Base-by-base conservation (phyloP, 2,888 invertebrate genomes). In the Ectropis crepuscularia region DNA sequence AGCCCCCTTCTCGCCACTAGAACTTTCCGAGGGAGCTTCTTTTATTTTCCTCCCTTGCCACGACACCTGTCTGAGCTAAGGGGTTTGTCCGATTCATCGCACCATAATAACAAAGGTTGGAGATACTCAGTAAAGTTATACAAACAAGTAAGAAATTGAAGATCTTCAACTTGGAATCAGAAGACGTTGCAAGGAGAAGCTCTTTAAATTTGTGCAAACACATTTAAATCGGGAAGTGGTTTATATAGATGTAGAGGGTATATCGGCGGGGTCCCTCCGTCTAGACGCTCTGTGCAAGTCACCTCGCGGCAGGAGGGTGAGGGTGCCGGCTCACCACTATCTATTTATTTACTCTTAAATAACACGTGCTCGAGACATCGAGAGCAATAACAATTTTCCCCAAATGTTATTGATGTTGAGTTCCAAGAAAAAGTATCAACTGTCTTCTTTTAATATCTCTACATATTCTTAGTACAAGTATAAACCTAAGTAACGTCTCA, bases 231-330 rank as follows among this genome's bases (percentile, higher is more conserved):
- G 65, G 73, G 74, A 72, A 75, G 70, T 71, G 73, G 57, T 65
- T 65, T 53, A 77, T 77, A 75, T 76, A 73, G 76, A 76, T 79
- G 79, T 80, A 76, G 57, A 64, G 11, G 68, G 77, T 74, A 74
- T 77, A 79, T 75, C 74, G 76, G 77, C 75, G 78, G 86, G 86
- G 81, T 87, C 86, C 89, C 89, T 88, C 84, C 88, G 91, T 92
- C 92, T 92, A 92, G 92, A 92, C 92, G 82, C 86, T 87, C 85
- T 81, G 81, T 85, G 88, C 90, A 85, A 89, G 88, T 88, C 88
- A 86, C 85, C 83, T 84, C 55, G 11, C 50, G 47, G 71, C 68
- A 74, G 75, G 78, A 89, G 91, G 89, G 90, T 81, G 90, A 91
- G 92, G 91, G 91, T 85, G 89, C 81, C 73, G 80, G 82, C 82